Base-by-base conservation (phyloP, 2,797 vertebrate genomes). In the Danio albolineatus region DNA sequence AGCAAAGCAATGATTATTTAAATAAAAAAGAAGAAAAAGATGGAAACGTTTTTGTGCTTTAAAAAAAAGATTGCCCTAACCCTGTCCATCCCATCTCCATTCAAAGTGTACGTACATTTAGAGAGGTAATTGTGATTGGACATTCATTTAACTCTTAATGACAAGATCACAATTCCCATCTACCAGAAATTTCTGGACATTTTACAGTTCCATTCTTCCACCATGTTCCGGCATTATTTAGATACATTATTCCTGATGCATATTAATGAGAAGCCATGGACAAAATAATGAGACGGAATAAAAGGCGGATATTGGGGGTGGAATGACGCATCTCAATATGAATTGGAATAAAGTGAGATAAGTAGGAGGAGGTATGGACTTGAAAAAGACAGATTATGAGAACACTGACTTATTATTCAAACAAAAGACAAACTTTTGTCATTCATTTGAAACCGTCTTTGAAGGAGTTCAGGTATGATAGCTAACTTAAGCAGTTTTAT, bases 171-270 rank as follows among this genome's bases (percentile, higher is more conserved):
- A 84, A 86, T 86, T 84, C 85, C 57, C 71, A 84, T 75, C 56
- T 79, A 73, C 72, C 65, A 84, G 76, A 82, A n/a, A 76, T 84
- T 81, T 86, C 75, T 79, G 70, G 73, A 83, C 73, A 83, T 86
- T 84, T 82, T 67, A 57, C 74, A 51, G 28, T 78, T 80, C 78
- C 53, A 54, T 64, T 71, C 56, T 76, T 82, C 84, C 69, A 82
- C 64, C 74, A 82, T 82, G 83, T 82, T 83, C 83, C 79, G 79
- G 83, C 78, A 75, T 81, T 86, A 86, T 84, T 86, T 86, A 84
- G 80, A 84, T 79, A 73, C 78, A 78, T 86, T 82, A 84, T 82
- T 82, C 69, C 80, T 84, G 76, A 79, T 83, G 80, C 81, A 84
- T 86, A 82, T 84, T 86, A 84, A 86, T 80, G 70, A 84, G 73